phyloP scores from a whole-genome alignment of 2,113 vertebrate species.

The Mesitornis unicolor region DNA sequence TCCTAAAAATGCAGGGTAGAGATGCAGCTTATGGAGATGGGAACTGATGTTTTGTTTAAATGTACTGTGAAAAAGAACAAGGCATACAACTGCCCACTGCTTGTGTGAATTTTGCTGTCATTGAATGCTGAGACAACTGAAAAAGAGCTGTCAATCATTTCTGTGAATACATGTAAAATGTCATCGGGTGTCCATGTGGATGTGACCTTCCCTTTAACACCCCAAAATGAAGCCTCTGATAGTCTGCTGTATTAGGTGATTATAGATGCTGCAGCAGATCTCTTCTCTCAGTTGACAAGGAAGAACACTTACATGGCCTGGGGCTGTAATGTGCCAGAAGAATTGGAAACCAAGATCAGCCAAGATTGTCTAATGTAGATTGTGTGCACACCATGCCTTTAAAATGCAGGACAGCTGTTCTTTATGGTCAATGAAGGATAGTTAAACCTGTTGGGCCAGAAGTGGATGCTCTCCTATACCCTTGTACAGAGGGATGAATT shows the following conservation, averaged over 20 bases:
- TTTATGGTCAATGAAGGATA: not conserved
- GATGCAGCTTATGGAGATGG: not conserved
- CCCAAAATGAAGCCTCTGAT: not conserved
- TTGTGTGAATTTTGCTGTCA: not conserved
- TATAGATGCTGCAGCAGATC: not conserved
- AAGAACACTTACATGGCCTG: not conserved
- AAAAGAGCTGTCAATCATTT: not conserved
- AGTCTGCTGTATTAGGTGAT: not conserved
- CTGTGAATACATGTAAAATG: not conserved
- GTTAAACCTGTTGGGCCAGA: not conserved
- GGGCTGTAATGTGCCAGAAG: not conserved
- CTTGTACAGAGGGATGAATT: not conserved
- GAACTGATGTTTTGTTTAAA: not conserved
- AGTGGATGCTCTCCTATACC: not conserved
- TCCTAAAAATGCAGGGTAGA: not conserved
- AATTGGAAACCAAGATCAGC: not conserved
- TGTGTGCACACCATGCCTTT: not conserved
- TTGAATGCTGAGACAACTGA: not conserved
- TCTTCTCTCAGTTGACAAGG: not conserved
- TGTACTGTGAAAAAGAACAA: not conserved
- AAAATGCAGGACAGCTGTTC: not conserved
- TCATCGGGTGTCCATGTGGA: not conserved
- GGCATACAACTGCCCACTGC: not conserved
- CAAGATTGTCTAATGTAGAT: accelerated
- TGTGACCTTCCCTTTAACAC: not conserved